Conservation (phyloP, 2,113 vertebrate genomes). For the Pantherophis guttatus region DNA sequence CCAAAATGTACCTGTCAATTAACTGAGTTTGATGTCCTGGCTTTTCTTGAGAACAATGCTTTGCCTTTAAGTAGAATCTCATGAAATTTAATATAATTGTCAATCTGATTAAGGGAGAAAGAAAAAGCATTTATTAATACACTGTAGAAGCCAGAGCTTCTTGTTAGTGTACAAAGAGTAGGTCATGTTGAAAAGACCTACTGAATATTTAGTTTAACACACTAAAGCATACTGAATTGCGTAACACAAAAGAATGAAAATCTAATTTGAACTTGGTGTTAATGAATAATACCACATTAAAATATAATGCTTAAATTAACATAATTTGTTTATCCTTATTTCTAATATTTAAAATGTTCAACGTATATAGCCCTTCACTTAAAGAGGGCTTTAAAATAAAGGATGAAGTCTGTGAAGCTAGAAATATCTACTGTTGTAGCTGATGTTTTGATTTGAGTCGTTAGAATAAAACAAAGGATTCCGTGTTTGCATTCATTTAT, state of each 20-base stretch:
- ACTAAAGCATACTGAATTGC: not conserved
- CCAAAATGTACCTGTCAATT: conserved; percentile 6
- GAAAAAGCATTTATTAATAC: conserved; percentile 4
- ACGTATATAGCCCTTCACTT: not conserved
- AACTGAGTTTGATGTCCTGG: conserved; percentile 27
- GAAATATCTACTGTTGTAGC: not conserved
- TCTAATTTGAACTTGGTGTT: not conserved
- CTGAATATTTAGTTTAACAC: not conserved
- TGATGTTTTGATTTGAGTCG: not conserved
- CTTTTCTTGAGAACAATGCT: not conserved
- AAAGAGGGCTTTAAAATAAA: not conserved
- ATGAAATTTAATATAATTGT: not conserved
- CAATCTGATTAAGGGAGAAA: conserved; percentile 14
- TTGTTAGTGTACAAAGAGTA: conserved; percentile 8
- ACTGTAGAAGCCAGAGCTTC: not conserved
- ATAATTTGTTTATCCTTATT: not conserved
- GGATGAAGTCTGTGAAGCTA: not conserved
- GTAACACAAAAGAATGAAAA: not conserved
- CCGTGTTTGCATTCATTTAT: not conserved
- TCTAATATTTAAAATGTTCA: not conserved
- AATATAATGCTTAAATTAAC: conserved; percentile 5
- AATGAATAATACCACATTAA: conserved; percentile 15
- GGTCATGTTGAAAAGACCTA: not conserved
- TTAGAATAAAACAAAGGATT: not conserved
- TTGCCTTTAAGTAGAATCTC: conserved; percentile 26